Base-by-base conservation (phyloP, 2,113 vertebrate species). In the Acrocephalus kingi region DNA sequence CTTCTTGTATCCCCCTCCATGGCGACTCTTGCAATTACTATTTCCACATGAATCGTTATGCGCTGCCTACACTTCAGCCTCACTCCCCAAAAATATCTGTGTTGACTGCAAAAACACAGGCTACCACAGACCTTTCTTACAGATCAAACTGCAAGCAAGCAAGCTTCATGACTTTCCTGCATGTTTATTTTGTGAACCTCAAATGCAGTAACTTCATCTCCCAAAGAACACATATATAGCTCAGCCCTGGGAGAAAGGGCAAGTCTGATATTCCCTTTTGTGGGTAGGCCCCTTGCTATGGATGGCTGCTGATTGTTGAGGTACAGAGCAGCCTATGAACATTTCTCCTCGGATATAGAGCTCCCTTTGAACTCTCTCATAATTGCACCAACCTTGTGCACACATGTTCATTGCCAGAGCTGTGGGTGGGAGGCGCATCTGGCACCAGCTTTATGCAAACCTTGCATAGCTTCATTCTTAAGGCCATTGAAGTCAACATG, bases 381-480 rank as follows among this genome's bases (percentile, higher is more conserved):
- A 94, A 93, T 90, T 91, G 73, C 77, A 49, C 23, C 9, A 51
- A 81, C 45, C 79, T 96, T 96, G 89, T 75, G 59, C 84, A 78
- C 91, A 95, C 73, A 76, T 86, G 87, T 96, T 89, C 64, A 25
- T 8, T 51, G 74, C 51, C 27, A 46, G 77, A 77, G 49, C 78
- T 37, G 86, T 54, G 84, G 52, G 88, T 77, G 62, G 80, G 64
- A 84, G 45, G 63, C 0, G 0, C 48, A 80, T 77, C 55, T 84
- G 89, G 64, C 4, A 0, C 39, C 89, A 81, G 56, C 33, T 81
- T 77, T 28, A 1, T 13, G 20, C 43, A 85, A 90, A 80, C 9
- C 27, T 66, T 35, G 25, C 33, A 67, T 63, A 21, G 18, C 61
- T 78, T 77, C 75, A 33, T 89, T 91, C 77, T 82, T 48, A 56